phyloP scores from a whole-genome alignment of 2,113 vertebrate species.

The Nicator chloris region DNA sequence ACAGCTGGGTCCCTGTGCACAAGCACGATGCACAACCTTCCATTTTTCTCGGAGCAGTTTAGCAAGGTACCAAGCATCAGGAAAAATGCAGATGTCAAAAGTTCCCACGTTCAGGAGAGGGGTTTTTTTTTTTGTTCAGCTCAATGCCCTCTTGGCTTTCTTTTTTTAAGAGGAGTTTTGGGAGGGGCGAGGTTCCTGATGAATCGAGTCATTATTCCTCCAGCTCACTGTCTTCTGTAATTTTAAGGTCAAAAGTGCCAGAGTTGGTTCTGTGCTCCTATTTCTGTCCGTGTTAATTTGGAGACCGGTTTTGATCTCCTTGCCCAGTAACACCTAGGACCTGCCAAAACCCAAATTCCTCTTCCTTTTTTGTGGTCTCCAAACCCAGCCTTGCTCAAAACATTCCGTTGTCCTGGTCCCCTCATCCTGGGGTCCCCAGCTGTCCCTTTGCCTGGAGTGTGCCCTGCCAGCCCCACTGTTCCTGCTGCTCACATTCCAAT shows the following conservation, averaged over 20 bases:
- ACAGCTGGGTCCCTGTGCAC: not conserved
- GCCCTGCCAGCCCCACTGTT: not conserved
- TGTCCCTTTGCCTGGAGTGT: not conserved
- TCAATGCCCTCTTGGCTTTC: not conserved
- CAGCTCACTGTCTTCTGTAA: not conserved
- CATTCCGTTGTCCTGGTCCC: accelerated
- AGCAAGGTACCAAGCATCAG: not conserved
- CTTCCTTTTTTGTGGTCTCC: not conserved
- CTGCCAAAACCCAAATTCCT: not conserved
- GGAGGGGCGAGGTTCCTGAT: not conserved
- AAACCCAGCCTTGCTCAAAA: not conserved
- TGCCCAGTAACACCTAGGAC: not conserved
- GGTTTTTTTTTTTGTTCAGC: not conserved
- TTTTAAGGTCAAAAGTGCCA: not conserved
- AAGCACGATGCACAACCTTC: not conserved
- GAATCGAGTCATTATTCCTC: not conserved
- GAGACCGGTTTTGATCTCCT: not conserved
- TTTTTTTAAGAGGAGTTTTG: not conserved
- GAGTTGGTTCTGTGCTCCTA: not conserved
- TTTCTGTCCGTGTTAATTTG: not conserved
- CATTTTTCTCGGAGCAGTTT: not conserved
- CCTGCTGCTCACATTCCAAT: not conserved
- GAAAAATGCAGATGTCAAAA: not conserved
- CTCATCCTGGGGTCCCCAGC: not conserved
- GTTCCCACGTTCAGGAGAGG: not conserved